Conservation (phyloP, 1,140 invertebrate species). For the Archivesica marissinica region DNA sequence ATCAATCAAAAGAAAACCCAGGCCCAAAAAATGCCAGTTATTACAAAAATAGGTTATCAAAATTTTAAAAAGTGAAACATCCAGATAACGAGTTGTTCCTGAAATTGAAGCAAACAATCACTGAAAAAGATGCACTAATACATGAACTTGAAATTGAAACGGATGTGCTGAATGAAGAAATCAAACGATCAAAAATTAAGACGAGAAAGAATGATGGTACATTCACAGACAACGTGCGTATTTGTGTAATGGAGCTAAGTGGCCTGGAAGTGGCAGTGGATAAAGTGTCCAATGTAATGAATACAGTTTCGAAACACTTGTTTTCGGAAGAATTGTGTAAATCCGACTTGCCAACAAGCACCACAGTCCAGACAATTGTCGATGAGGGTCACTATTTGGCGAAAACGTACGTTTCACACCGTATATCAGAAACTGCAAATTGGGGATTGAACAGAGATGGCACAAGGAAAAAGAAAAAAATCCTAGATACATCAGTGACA, state of each 20-base stretch:
- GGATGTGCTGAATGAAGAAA: no score
- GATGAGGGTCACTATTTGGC: conserved; percentile 63
- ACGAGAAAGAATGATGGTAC: conserved; percentile 35
- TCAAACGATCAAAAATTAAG: neutral
- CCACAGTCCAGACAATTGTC: conserved; percentile 56
- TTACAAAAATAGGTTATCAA: no score
- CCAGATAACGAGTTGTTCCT: no score
- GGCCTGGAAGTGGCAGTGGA: conserved; percentile 64
- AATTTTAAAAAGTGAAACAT: no score
- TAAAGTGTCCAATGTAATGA: conserved; percentile 61
- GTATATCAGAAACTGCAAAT: conserved; percentile 27
- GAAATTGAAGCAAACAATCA: no score
- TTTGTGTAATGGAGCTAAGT: conserved; percentile 61
- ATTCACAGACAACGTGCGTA: conserved; percentile 40
- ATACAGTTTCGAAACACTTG: conserved; percentile 52
- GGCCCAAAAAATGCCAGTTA: no score
- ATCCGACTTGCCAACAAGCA: conserved; percentile 11
- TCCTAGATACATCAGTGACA: conserved; percentile 52
- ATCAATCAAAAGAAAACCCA: no score
- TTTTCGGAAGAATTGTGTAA: conserved; percentile 29
- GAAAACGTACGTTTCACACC: conserved; percentile 38
- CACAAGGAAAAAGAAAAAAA: conserved; percentile 61
- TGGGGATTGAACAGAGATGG: conserved; percentile 59
- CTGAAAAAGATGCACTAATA: no score
- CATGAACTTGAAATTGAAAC: no score